Base-by-base conservation (phyloP, 2,797 vertebrate species). In the Coccyzus lansbergi region DNA sequence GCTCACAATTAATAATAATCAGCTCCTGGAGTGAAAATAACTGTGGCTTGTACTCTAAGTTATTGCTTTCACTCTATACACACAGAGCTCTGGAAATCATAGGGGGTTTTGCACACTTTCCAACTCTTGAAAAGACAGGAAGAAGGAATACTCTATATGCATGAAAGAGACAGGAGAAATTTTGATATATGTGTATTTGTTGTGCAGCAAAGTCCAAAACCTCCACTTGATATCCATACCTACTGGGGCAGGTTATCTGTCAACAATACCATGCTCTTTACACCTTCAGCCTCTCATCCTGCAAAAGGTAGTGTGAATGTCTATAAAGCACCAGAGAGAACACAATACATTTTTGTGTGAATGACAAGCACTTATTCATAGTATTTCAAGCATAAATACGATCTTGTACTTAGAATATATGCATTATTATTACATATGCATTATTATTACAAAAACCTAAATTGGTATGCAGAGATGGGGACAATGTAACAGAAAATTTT, bases 1-100 rank as follows among this genome's bases (percentile, higher is more conserved):
- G 56, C 62, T 91, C 59, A 69, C 77, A 82, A 88, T 93, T 92
- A 92, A 64, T 93, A 94, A 71, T 56, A 74, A 62, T 68, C 72
- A 84, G 1, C 51, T 84, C 91, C 83, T 88, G 67, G 55, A 93
- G 70, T 72, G 90, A 51, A 80, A 93, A 21, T 16, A 65, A 72
- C 65, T 88, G 55, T 52, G 36, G 46, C 42, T 86, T 60, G 62
- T 86, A 74, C 86, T 88, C 42, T 15, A 72, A 75, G 42, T 51
- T 94, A 70, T 26, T 90, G 18, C 46, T 72, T 10, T 19, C 5
- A 40, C 44, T 5, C 8, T 3, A 22, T 52, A 14, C 10, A 28
- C 34, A 5, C 19, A 15, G 25, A 62, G 34, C 79, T 84, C 65
- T 70, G 51, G 64, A 93, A 85, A 55, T 15, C 26, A 12, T 1